Base-by-base conservation (phyloP, 2,113 vertebrate genomes). In the Pelecanus crispus region DNA sequence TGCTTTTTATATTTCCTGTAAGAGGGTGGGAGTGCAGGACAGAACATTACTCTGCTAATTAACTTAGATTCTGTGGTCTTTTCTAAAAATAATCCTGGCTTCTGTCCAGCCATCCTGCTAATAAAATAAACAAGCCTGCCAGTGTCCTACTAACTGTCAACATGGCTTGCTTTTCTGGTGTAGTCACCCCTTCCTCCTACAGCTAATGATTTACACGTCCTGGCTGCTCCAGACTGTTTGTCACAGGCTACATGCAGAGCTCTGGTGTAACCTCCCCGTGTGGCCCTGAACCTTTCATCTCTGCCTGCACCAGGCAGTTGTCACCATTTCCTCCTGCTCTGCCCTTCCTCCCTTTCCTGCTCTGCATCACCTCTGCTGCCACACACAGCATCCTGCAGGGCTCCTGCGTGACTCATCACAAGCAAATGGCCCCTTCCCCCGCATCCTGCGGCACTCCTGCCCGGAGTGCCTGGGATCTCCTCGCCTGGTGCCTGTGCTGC, bases 71-170 rank as follows among this genome's bases (percentile, higher is more conserved):
- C 94, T 72, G 9, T 93, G 91, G 90, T 96, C 59, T 92, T 91
- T 82, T 95, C 97, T 97, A 97, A 97, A 97, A 97, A 97, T 97
- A 98, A 96, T 97, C 89, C 81, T 98, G 97, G 97, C 94, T 92
- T 73, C 24, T 71, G 83, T 97, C 97, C 90, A 59, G 87, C 87
- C 72, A 92, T 95, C 75, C 92, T 91, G 95, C 91, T 97, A 97
- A 98, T 98, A 98, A 98, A 97, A 98, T 97, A 97, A 98, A 98
- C 97, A 97, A 95, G 94, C 86, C 36, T 96, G 94, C 68, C 74
- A 61, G 75, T 88, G 36, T 31, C 71, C 65, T 94, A 59, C 58
- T 86, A 52, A 79, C 92, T 95, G 90, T 92, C 96, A 95, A 92
- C 79, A 82, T 63, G 84, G 70, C 53, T 97, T 87, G 95, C 82